Percentiles rank a stretch among this genome's conserved stretches.
These are phyloP conservation scores for Cryptoprocta ferox DNA, from an alignment of 2,797 vertebrate genomes.

Conservation along the genomic window DNA sequence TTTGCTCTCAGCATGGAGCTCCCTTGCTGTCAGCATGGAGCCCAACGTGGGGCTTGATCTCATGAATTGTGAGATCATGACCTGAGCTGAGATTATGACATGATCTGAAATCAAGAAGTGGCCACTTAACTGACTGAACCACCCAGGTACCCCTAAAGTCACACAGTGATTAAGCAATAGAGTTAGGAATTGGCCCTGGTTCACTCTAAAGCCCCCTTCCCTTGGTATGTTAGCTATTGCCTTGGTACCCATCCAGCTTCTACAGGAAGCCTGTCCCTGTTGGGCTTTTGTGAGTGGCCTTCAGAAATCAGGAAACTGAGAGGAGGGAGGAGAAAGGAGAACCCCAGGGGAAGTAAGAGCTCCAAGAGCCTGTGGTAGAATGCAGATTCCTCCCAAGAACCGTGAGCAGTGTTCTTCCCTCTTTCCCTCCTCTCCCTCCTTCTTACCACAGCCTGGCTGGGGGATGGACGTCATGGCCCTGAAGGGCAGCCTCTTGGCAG, in stretches of 20 bases:
- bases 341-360: neutral
- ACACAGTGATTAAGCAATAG: neutral
- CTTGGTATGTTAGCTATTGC: slow-evolving; percentile 17
- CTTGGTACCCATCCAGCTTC: slow-evolving; percentile 30
- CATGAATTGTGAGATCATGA: no score
- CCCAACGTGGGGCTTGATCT: no score
- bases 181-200: neutral
- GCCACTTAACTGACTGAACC: no score
- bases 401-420: slow-evolving; percentile 20
- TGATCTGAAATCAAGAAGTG: no score
- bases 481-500: slow-evolving; percentile 65
- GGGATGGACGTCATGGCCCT: slow-evolving; percentile 44
- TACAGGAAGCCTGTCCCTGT: slow-evolving; percentile 30
- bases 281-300: slow-evolving; percentile 13
- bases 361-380: slow-evolving; percentile 64
- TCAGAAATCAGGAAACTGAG: slow-evolving; percentile 40
- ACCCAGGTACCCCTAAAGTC: neutral
- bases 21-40: no score
- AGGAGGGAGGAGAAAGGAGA: neutral
- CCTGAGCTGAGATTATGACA: no score
- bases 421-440: neutral
- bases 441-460: slow-evolving; percentile 63
- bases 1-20: no score
- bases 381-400: slow-evolving; percentile 63
- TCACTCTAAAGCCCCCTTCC: slow-evolving; percentile 19